Evolutionary conservation across 2,113 vertebrate species (phyloP).

Genomic region (Polypterus bichir): DNA sequence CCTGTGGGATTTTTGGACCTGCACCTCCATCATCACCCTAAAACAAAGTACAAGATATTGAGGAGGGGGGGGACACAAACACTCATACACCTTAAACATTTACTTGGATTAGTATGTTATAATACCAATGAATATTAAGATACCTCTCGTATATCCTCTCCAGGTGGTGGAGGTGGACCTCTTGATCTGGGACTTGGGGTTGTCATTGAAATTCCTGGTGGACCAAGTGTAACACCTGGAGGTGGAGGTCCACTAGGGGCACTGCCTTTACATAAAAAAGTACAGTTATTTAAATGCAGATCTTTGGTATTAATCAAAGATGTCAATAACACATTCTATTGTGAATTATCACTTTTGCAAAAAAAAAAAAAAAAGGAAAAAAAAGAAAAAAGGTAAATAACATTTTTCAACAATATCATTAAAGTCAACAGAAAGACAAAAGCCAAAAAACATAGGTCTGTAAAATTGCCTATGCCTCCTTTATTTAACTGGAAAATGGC

Average conservation of each 20-base stretch:
- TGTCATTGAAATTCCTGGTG: slow-evolving; percentile 25
- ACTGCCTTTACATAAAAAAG: slow-evolving; percentile 20
- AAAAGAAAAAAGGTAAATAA: too few relatives aligned
- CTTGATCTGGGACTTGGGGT: slow-evolving; percentile 44
- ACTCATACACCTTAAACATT: too few relatives aligned
- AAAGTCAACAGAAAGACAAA: too few relatives aligned
- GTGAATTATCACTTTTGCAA: too few relatives aligned
- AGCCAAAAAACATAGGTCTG: too few relatives aligned
- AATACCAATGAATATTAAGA: neutral
- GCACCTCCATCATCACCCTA: slow-evolving; percentile 62
- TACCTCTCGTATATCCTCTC: slow-evolving; percentile 73
- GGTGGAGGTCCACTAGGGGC: slow-evolving; percentile 44
- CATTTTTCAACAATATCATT: too few relatives aligned
- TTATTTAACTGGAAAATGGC: too few relatives aligned
- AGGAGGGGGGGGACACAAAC: too few relatives aligned
- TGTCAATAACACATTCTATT: too few relatives aligned
- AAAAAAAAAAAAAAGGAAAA: too few relatives aligned
- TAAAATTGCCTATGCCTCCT: too few relatives aligned
- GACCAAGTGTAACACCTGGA: slow-evolving; percentile 54
- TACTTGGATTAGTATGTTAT: neutral
- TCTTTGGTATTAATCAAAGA: too few relatives aligned
- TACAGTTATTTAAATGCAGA: neutral
- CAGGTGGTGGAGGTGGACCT: slow-evolving; percentile 59
- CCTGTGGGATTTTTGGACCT: slow-evolving; percentile 83
- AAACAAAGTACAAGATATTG: slow-evolving; percentile 6